phyloP scores from a whole-genome alignment of 2,888 invertebrate species.

The Liodrosophila aerea region DNA sequence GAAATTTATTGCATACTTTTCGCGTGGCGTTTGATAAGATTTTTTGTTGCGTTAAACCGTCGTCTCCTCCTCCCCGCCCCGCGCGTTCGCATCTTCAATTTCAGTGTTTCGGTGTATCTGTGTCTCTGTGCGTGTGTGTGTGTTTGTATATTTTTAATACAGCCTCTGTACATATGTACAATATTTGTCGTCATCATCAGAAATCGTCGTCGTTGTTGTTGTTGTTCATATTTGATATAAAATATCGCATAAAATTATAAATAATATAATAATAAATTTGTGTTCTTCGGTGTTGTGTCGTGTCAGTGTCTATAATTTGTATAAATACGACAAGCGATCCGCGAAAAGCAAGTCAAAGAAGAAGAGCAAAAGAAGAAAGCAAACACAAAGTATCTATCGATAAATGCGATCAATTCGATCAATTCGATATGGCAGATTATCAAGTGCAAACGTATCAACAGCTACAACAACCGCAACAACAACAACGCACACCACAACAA shows the following conservation, averaged over 20 bases:
- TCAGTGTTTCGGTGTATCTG: constrained; percentile 28
- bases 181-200: constrained; percentile 61
- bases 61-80: constrained; percentile 4
- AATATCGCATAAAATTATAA: constrained; percentile 37
- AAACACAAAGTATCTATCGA: constrained; percentile 12
- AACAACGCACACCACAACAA: constrained; percentile 1
- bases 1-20: constrained; percentile 48
- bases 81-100: constrained; percentile 8
- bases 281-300: constrained; percentile 75
- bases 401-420: no score
- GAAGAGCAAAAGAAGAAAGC: not conserved
- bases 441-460: constrained; percentile 22
- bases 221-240: constrained; percentile 59
- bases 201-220: constrained; percentile 27
- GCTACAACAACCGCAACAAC: constrained; percentile 24
- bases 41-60: constrained; percentile 32
- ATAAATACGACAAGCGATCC: constrained; percentile 74
- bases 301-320: constrained; percentile 76
- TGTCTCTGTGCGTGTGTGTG: constrained; percentile 38
- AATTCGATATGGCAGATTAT: constrained; percentile 37
- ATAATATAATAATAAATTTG: constrained; percentile 65
- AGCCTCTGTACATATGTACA: constrained; percentile 71
- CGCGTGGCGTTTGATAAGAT: constrained; percentile 30
- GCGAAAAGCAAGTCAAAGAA: constrained; percentile 47
- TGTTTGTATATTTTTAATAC: constrained; percentile 53